phyloP scores from a whole-genome alignment of 2,797 vertebrate species.

The Hephaestus fuliginosus region DNA sequence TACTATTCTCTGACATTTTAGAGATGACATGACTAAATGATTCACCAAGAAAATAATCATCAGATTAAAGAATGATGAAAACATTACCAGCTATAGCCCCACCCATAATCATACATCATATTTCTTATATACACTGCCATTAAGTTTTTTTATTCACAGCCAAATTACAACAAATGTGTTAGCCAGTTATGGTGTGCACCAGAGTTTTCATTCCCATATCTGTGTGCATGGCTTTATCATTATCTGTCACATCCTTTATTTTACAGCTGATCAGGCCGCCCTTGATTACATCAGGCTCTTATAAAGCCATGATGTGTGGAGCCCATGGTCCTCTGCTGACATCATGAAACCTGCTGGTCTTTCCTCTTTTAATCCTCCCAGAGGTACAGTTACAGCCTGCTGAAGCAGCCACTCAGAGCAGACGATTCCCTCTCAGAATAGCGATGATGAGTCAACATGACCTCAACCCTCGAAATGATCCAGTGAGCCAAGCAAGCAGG shows the following conservation, averaged over 20 bases:
- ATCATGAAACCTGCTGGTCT: constrained; percentile 56
- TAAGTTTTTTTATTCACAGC: not conserved
- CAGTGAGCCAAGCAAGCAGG: not conserved
- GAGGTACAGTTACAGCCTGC: constrained; percentile 51
- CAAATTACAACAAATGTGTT: not conserved
- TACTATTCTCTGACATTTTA: not conserved
- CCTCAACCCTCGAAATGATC: constrained; percentile 39
- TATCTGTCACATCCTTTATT: constrained; percentile 35
- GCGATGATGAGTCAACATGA: constrained; percentile 65
- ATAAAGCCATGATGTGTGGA: constrained; percentile 34
- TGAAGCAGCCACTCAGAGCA: constrained; percentile 35
- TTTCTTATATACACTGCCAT: not conserved
- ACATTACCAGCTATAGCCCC: not conserved
- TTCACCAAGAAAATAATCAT: not conserved
- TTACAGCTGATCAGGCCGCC: constrained; percentile 32
- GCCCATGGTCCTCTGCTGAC: constrained; percentile 48
- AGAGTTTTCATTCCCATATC: not conserved
- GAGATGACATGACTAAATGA: not conserved
- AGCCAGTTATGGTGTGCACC: not conserved
- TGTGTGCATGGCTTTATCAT: not conserved
- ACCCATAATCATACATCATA: not conserved
- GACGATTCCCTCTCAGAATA: constrained; percentile 45
- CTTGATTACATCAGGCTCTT: constrained; percentile 46
- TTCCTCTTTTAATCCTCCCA: constrained; percentile 35
- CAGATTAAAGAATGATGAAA: not conserved